These are phyloP conservation scores for Uria aalge DNA, from an alignment of 2,113 vertebrate genomes.

Conservation along the genomic window DNA sequence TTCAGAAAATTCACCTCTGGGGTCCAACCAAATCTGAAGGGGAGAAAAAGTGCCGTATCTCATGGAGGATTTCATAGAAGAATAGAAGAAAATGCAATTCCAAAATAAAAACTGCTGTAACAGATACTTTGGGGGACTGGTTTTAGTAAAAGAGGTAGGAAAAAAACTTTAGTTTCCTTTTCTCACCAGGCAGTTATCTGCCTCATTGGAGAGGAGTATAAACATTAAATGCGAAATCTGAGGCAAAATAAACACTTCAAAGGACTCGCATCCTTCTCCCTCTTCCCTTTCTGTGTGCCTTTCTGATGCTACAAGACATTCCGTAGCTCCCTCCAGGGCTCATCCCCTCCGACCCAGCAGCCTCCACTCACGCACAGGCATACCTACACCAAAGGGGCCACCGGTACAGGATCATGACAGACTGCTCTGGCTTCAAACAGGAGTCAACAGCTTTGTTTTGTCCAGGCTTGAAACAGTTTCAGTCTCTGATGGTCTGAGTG, in stretches of 20 bases:
- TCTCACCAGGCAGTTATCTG: not conserved
- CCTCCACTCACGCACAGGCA: accelerated
- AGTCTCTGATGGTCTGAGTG: not conserved
- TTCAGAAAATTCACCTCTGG: not conserved
- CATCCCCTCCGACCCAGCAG: accelerated
- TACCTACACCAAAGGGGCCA: not conserved
- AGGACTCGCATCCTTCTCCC: not conserved
- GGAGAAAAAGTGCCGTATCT: not conserved
- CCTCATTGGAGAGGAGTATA: not conserved
- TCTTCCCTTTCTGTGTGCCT: not conserved
- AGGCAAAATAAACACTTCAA: not conserved
- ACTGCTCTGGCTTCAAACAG: not conserved
- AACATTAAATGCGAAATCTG: not conserved
- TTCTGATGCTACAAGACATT: not conserved
- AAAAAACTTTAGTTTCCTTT: not conserved
- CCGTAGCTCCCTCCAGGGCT: not conserved
- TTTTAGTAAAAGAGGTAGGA: not conserved
- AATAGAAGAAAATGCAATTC: not conserved
- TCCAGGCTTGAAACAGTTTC: not conserved
- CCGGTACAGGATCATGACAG: not conserved
- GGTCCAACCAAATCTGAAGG: not conserved
- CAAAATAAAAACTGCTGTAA: not conserved
- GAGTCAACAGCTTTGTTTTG: not conserved
- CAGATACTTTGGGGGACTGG: not conserved
- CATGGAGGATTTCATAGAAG: not conserved